A percentile compares a stretch with the other conserved stretches of the same genome.
phyloP scores from a whole-genome alignment of 2,888 invertebrate genomes.

The Drosophila nigricruria region DNA sequence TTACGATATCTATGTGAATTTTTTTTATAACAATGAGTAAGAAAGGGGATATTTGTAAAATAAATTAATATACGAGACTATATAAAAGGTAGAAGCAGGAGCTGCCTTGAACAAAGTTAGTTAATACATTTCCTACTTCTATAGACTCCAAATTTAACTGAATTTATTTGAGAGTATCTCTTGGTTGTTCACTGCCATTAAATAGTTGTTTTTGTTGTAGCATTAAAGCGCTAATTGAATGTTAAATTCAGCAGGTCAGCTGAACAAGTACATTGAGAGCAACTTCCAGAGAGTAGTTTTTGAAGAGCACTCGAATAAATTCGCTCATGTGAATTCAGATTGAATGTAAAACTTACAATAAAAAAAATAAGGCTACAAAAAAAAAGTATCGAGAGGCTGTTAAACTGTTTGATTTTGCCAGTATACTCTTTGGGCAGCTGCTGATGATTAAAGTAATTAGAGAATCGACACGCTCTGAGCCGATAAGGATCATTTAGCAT shows the following conservation, averaged over 20 bases:
- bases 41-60: not conserved
- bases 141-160: too few relatives aligned
- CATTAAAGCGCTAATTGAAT: constrained; percentile 63
- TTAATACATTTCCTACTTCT: not conserved
- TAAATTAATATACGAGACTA: not conserved
- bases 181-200: not conserved
- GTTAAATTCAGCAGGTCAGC: constrained; percentile 41
- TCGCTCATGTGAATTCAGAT: not conserved
- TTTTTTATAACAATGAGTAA: not conserved
- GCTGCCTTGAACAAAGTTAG: too few relatives aligned
- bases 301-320: not conserved
- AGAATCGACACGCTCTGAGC: constrained; percentile 2
- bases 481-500: constrained; percentile 2
- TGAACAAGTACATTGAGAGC: constrained; percentile 31
- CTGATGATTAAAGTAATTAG: constrained; percentile 14
- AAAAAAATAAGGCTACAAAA: not conserved
- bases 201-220: constrained; percentile 8
- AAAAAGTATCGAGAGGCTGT: not conserved
- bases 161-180: not conserved
- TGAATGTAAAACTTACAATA: not conserved
- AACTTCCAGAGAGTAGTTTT: constrained; percentile 6
- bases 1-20: constrained; percentile 38
- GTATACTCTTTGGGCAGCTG: not conserved
- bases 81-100: not conserved
- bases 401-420: not conserved